Percentiles rank a stretch among this genome's conserved stretches.
Evolutionary conservation across 2,113 vertebrate genomes (phyloP).

Genomic region (Puma concolor): DNA sequence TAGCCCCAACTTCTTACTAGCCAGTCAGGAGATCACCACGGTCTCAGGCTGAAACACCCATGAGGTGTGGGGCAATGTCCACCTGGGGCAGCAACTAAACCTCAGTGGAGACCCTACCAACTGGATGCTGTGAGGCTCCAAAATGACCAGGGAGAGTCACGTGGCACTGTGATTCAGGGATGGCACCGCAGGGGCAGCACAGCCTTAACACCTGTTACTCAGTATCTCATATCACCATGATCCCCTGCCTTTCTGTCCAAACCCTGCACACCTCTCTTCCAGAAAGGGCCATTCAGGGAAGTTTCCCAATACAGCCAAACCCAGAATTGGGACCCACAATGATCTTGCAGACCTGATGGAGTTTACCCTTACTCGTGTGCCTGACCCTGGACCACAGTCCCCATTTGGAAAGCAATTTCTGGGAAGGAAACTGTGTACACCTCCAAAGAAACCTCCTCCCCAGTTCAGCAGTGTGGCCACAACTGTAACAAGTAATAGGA

Average conservation of each 20-base stretch:
- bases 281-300: neutral
- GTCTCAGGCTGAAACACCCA: neutral
- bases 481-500: neutral
- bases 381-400: neutral
- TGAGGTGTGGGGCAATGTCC: neutral
- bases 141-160: accelerated
- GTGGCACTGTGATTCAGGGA: accelerated
- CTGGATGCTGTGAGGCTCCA: neutral
- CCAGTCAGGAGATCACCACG: neutral
- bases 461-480: neutral
- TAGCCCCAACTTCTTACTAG: neutral
- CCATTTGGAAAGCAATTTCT: neutral
- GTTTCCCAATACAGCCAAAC: neutral
- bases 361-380: neutral
- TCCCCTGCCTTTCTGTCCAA: neutral
- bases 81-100: neutral
- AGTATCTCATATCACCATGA: neutral
- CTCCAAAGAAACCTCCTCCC: no score
- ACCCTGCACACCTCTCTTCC: neutral
- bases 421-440: neutral
- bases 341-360: neutral
- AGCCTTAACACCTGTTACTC: neutral
- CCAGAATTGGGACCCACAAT: neutral
- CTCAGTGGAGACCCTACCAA: neutral
- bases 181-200: accelerated